phyloP scores from a whole-genome alignment of 2,888 invertebrate genomes.

The Emmelina monodactyla region DNA sequence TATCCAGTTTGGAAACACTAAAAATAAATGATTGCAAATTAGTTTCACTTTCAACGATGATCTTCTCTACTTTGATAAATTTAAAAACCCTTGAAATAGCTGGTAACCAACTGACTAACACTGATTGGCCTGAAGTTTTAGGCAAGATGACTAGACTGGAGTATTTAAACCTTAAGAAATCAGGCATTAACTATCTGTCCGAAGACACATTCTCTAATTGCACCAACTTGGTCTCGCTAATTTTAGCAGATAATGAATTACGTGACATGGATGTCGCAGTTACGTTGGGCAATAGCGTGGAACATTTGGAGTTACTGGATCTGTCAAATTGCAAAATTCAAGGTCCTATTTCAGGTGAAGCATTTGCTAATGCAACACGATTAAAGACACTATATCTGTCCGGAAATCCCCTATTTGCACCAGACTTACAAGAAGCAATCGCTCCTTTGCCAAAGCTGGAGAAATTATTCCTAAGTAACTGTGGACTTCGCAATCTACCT shows the following conservation, averaged over 20 bases:
- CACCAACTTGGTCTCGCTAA: slow-evolving; percentile 68
- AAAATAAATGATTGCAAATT: slow-evolving; percentile 72
- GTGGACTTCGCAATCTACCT: slow-evolving; percentile 70
- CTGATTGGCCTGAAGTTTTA: slow-evolving; percentile 70
- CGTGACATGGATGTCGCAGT: slow-evolving; percentile 70
- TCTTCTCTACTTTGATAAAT: slow-evolving; percentile 66
- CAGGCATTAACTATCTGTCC: slow-evolving; percentile 67
- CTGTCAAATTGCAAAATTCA: slow-evolving; percentile 73
- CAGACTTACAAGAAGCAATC: slow-evolving; percentile 71
- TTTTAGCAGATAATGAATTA: slow-evolving; percentile 72
- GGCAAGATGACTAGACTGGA: slow-evolving; percentile 68
- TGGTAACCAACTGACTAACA: slow-evolving; percentile 62
- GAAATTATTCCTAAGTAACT: slow-evolving; percentile 72
- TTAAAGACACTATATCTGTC: slow-evolving; percentile 70
- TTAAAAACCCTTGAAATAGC: slow-evolving; percentile 71
- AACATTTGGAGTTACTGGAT: slow-evolving; percentile 71
- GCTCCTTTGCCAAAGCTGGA: slow-evolving; percentile 71
- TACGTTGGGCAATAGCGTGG: slow-evolving; percentile 70
- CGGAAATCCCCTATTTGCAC: slow-evolving; percentile 73
- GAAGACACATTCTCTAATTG: slow-evolving; percentile 72
- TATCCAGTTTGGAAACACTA: slow-evolving; percentile 71
- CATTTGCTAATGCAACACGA: slow-evolving; percentile 73
- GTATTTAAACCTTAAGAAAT: slow-evolving; percentile 69
- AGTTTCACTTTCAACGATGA: slow-evolving; percentile 59
- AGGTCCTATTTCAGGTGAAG: slow-evolving; percentile 72